phyloP scores from a whole-genome alignment of 1,140 invertebrate genomes.

The Zaprionus vittiger region DNA sequence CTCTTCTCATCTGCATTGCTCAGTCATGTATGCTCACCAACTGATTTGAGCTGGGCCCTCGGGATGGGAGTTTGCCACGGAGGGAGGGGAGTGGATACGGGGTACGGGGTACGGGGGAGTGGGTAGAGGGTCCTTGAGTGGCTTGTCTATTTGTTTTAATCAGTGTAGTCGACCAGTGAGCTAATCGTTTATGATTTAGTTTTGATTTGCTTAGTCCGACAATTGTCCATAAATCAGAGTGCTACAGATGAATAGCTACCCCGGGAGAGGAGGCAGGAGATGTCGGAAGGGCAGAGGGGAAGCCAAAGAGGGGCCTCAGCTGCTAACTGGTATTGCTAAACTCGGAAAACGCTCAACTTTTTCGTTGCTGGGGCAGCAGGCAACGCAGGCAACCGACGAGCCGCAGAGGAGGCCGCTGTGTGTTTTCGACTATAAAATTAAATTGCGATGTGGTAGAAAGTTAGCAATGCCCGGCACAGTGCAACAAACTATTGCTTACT shows the following conservation, averaged over 20 bases:
- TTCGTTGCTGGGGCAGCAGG: slow-evolving; percentile 2
- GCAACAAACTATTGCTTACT: slow-evolving; percentile 74
- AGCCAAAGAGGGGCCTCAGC: neutral
- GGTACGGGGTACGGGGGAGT: neutral
- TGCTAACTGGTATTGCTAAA: slow-evolving; percentile 16
- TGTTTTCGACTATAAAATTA: slow-evolving; percentile 83
- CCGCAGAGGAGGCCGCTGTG: slow-evolving; percentile 67
- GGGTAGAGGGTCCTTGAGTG: neutral
- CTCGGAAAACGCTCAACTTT: slow-evolving; percentile 38
- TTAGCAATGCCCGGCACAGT: slow-evolving; percentile 70
- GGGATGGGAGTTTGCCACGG: neutral
- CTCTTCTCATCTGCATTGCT: slow-evolving; percentile 67
- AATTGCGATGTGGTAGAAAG: slow-evolving; percentile 80
- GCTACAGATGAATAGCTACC: neutral
- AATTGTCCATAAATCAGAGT: slow-evolving; percentile 62
- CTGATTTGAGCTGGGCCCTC: slow-evolving; percentile 64
- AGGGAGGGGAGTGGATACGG: neutral
- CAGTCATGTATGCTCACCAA: slow-evolving; percentile 74
- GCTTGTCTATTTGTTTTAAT: slow-evolving; percentile 66
- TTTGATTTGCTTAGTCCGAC: slow-evolving; percentile 64
- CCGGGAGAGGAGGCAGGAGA: neutral
- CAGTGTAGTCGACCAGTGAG: slow-evolving; percentile 66
- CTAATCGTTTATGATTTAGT: slow-evolving; percentile 81
- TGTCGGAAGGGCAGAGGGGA: neutral
- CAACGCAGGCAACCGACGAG: slow-evolving; percentile 26